Evolutionary conservation across 1,140 invertebrate genomes (phyloP).

Genomic region (Drosophila kepulauana): DNA sequence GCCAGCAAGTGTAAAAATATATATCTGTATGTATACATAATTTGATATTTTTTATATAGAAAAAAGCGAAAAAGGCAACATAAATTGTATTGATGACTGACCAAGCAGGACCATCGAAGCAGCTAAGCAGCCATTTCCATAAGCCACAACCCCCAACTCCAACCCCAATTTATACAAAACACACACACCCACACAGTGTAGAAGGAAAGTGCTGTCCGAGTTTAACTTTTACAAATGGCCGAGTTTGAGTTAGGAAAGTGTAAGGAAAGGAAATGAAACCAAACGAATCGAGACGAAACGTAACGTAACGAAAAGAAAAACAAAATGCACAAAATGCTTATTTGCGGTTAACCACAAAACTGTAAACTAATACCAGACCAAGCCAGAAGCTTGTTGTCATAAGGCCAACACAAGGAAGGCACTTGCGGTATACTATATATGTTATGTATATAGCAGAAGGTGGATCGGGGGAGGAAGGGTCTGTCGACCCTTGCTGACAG

Average conservation of each 20-base stretch:
- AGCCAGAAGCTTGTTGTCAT: constrained; percentile 21
- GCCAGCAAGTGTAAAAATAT: constrained; percentile 51
- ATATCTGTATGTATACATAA: constrained; percentile 3
- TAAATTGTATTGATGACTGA: constrained; percentile 47
- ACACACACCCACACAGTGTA: not conserved
- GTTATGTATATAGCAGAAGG: not conserved
- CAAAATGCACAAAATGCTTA: constrained; percentile 77
- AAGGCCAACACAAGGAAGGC: not conserved
- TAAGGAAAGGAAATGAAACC: constrained; percentile 23
- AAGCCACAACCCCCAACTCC: not conserved
- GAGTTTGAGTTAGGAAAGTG: constrained; percentile 62
- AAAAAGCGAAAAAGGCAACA: constrained; percentile 29
- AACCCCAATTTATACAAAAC: constrained; percentile 10
- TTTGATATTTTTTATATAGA: constrained; percentile 13
- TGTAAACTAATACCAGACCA: constrained; percentile 66
- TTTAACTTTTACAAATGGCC: constrained; percentile 65
- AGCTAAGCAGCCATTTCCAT: constrained; percentile 30
- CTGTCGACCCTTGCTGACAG: constrained; percentile 32
- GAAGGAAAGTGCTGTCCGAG: constrained; percentile 27
- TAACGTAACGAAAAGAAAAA: constrained; percentile 49
- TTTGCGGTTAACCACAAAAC: constrained; percentile 77
- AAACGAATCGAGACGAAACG: constrained; percentile 23
- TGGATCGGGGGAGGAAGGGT: not conserved
- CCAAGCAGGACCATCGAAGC: constrained; percentile 37
- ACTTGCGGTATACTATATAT: not conserved